A percentile compares a stretch with the other conserved stretches of the same genome.
phyloP scores from a whole-genome alignment of 2,888 invertebrate genomes.

The Noctua comes region DNA sequence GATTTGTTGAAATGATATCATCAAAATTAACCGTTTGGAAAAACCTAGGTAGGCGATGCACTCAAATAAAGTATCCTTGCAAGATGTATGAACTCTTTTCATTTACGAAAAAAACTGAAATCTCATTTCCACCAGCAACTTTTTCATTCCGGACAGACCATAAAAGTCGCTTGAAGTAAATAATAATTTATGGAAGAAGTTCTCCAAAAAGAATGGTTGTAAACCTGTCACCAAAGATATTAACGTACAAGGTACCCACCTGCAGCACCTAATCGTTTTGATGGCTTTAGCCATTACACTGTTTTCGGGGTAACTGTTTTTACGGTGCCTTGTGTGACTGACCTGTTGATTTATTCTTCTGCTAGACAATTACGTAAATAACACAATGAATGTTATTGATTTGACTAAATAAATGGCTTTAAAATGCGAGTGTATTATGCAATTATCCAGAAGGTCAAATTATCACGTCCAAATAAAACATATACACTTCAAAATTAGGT shows the following conservation, averaged over 20 bases:
- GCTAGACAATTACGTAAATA: too few relatives aligned
- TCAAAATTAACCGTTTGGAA: neutral
- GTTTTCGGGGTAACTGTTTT: conserved; percentile 10
- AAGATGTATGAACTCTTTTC: neutral
- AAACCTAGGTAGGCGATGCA: neutral
- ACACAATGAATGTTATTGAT: too few relatives aligned
- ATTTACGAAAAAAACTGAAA: neutral
- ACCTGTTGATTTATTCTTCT: conserved; percentile 34
- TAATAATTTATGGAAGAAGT: conserved; percentile 39
- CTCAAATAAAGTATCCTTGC: neutral
- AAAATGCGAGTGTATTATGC: neutral
- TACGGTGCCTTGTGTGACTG: neutral
- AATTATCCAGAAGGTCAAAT: neutral
- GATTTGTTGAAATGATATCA: too few relatives aligned
- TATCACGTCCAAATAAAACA: neutral
- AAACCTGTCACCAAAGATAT: conserved; percentile 35
- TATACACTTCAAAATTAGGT: conserved; percentile 9
- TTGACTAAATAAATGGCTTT: too few relatives aligned
- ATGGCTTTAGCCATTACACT: conserved; percentile 32
- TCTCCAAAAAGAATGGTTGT: conserved; percentile 23
- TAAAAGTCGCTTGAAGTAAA: conserved; percentile 30
- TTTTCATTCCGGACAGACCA: neutral
- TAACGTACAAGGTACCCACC: conserved; percentile 7
- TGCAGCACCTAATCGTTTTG: conserved; percentile 11
- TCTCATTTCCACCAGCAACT: neutral